Percentiles rank a stretch among this genome's conserved stretches.
phyloP scores from a whole-genome alignment of 2,888 invertebrate genomes.

The Tipula confusa region DNA sequence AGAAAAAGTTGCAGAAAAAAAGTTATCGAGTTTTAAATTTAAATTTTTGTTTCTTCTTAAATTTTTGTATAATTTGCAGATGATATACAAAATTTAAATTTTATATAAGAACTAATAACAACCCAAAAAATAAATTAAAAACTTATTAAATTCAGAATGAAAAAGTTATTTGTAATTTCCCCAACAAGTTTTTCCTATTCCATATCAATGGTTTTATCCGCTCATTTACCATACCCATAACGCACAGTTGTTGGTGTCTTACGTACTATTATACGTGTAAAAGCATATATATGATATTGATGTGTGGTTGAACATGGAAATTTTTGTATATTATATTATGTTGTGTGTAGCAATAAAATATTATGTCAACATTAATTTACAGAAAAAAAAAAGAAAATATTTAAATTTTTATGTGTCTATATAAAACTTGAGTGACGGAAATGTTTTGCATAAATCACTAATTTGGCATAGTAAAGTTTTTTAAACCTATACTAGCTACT shows the following conservation, averaged over 20 bases:
- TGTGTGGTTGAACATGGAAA: background rate
- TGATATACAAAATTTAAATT: no score
- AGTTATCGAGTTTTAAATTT: no score
- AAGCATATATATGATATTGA: background rate
- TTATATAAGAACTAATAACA: no score
- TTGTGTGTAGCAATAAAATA: background rate
- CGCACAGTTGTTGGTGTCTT: background rate
- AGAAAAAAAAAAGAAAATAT: background rate
- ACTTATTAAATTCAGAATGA: background rate
- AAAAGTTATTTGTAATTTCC: background rate
- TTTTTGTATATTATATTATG: background rate
- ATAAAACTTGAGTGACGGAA: background rate
- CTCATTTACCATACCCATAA: background rate
- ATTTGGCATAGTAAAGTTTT: background rate
- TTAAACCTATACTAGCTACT: background rate
- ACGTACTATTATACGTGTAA: no score
- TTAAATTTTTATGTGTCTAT: background rate
- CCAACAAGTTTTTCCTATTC: background rate
- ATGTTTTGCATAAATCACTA: background rate
- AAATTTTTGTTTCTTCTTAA: no score
- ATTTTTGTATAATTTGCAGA: no score
- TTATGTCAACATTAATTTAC: background rate
- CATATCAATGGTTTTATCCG: background rate
- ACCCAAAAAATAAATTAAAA: background rate
- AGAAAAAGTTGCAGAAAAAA: no score